Evolutionary conservation across 53 echinoderm and acorn worm species (phyloP), one percentile per base, ranked within the genome.

Genomic region (Henricia sp.): DNA sequence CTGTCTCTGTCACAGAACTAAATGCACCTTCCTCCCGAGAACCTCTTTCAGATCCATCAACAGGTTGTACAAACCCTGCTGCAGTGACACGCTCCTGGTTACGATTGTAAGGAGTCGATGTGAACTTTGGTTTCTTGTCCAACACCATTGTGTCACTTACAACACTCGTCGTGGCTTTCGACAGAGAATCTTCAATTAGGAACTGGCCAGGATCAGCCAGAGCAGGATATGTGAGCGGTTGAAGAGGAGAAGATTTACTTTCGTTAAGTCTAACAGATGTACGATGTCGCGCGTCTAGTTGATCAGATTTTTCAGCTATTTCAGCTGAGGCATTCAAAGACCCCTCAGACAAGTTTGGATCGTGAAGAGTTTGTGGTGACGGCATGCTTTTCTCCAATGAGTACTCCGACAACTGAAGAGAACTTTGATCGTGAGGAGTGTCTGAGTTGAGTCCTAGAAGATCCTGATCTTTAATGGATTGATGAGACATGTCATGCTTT

Each of bases 31-130:
- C 70, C 33, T 34, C 73, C 73, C 64, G 44, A 14, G 48, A 24
- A 63, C 63, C 63, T 27, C 13, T 39, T 62, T 72, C 62, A 3
- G 34, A 19, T 65, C 50, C 30, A 9, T 58, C 63, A 11, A 85
- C 63, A 62, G 85, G 14, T 63, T 63, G 72, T 1, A 63, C 24
- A 30, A 24, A 4, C 25, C 46, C 35, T 17, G 63, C 44, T 20
- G 80, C 13, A 11, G 50, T 65, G 50, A 50, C 63, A 9, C 64
- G 63, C 33, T 80, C 80, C 43, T 80, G 59, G n/a, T 32, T 33
- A 16, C 43, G 68, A 26, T 66, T 43, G 62, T 77, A 88, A 3
- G 88, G 88, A 27, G 88, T 88, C n/a, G 88, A 88, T 1, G 88
- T 76, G 43, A 63, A 69, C 43, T 80, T 80, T 16, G 88, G 88